These are phyloP conservation scores for Anomalospiza imberbis DNA, from an alignment of 2,797 vertebrate species.

Conservation along the genomic window DNA sequence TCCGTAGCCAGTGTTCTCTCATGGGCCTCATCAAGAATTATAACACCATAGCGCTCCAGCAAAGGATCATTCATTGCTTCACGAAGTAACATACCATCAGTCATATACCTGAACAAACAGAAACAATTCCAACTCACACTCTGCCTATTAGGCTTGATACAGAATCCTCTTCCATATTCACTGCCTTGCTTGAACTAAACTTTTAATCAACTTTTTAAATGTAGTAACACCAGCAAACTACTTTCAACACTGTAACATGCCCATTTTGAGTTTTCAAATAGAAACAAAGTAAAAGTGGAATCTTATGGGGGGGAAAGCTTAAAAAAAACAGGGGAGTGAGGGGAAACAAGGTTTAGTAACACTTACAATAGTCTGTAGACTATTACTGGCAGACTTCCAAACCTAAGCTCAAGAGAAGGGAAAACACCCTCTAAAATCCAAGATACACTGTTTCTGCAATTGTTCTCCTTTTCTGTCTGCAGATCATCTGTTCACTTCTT, in stretches of 20 bases:
- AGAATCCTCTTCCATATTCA: background rate
- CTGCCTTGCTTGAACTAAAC: background rate
- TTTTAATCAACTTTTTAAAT: background rate
- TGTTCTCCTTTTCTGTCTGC: background rate
- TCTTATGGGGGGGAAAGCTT: fast-evolving
- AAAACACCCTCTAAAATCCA: background rate
- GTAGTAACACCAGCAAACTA: background rate
- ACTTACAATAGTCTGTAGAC: background rate
- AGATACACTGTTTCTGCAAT: background rate
- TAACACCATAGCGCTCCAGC: conserved; percentile 92
- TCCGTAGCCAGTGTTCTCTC: conserved; percentile 95
- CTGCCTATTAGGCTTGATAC: background rate
- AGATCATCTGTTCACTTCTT: background rate
- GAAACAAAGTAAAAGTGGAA: background rate
- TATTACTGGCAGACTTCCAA: background rate
- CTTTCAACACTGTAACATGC: background rate
- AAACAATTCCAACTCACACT: background rate
- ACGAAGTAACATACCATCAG: conserved; percentile 94
- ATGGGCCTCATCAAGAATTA: conserved; percentile 96
- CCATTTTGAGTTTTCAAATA: background rate
- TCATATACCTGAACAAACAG: conserved; percentile 86
- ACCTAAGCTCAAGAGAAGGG: background rate
- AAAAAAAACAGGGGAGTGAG: background rate
- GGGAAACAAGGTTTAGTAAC: background rate
- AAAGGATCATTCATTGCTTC: conserved; percentile 99